Evolutionary conservation across 2,113 vertebrate species (phyloP), one percentile per base, ranked within the genome.

Genomic region (Octodon degus): DNA sequence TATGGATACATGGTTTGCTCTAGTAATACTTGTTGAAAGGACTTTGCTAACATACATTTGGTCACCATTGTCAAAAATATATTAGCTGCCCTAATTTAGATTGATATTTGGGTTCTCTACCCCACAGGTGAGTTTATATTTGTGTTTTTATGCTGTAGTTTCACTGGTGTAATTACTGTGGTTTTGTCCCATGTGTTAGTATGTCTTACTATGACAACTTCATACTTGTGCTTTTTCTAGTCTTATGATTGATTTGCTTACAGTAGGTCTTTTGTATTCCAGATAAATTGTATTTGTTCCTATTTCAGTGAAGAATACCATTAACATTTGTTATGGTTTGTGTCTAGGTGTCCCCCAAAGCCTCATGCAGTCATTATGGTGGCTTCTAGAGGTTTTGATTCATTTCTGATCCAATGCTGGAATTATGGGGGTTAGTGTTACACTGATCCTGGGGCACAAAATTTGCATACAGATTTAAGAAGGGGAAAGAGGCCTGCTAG

Each of bases 171-270:
- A 12, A 2, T 43, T 40, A 10, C 17, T 81, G 24, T 60, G 13
- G 3, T 7, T 70, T 6, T 58, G 2, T 3, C 13, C 4, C 7
- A 6, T 27, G 5, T 12, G 5, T 34, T 72, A 19, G 34, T 32
- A 5, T 43, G 13, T 12, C 14, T 14, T 91, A 70, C 24, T 83
- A 17, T 24, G 19, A 40, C 55, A 19, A 4, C 40, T 47, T 5
- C 24, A 83, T 9, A 16, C 72, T 34, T 91, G 37, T 43, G n/a
- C 27, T 43, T 70, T 72, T 43, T 55, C 32, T 25, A 14, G 22
- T 37, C 10, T 8, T 37, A 53, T 67, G 47, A 34, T 13, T 80
- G 8, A 17, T 50, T 17, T 55, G 12, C 2, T 24, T 16, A 60
- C 17, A n/a, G 13, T 27, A 32, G 10, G 30, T 83, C 10, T 27